A percentile compares a stretch with the other conserved stretches of the same genome.
Evolutionary conservation across 2,113 vertebrate species (phyloP).

Genomic region (Chionis minor): DNA sequence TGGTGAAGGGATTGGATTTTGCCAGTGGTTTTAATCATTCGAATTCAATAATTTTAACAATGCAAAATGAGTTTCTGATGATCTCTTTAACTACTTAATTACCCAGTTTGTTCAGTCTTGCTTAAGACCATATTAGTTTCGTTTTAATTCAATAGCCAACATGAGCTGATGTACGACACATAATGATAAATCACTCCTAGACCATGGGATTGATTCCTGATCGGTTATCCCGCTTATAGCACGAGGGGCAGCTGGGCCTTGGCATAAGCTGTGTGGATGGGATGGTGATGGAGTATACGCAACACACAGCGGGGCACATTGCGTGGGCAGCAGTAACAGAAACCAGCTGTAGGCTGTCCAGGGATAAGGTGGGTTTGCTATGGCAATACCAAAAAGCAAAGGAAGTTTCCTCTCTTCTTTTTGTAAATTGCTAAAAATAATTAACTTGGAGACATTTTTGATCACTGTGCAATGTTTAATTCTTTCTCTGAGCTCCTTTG

Average conservation of each 20-base stretch:
- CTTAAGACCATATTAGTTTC: not conserved
- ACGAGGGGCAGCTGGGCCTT: not conserved
- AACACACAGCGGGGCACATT: accelerated
- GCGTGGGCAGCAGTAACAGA: not conserved
- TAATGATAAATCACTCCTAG: not conserved
- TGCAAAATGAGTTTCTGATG: not conserved
- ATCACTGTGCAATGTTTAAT: not conserved
- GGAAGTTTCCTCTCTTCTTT: accelerated
- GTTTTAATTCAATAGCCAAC: not conserved
- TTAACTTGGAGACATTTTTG: not conserved
- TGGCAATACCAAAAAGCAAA: not conserved
- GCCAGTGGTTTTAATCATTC: not conserved
- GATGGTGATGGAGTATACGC: not conserved
- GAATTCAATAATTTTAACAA: not conserved
- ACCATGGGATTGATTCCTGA: not conserved
- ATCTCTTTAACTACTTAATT: not conserved
- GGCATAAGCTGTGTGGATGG: not conserved
- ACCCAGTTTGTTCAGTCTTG: not conserved
- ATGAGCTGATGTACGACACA: not conserved
- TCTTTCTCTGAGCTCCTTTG: not conserved
- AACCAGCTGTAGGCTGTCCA: not conserved
- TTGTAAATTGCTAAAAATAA: not conserved
- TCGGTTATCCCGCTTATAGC: not conserved
- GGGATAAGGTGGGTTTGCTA: not conserved
- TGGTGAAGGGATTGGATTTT: not conserved